Percentiles rank a stretch among this genome's conserved stretches.
Conservation (phyloP, 2,797 vertebrate species). For the Lophius americanus region DNA sequence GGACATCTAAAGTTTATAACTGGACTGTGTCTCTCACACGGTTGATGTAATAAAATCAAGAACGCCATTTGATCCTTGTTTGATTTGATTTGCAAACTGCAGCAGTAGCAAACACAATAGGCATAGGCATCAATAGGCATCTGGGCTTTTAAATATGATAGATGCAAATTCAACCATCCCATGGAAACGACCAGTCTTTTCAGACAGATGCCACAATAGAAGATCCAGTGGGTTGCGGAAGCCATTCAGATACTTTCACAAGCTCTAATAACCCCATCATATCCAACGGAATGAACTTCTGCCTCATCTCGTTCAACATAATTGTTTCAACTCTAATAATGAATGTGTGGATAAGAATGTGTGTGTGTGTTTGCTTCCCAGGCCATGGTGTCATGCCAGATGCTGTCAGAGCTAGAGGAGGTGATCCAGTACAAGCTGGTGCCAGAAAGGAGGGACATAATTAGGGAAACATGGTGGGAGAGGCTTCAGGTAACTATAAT, state of each 20-base stretch:
- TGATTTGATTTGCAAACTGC: slow-evolving; percentile 11
- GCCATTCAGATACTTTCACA: slow-evolving; percentile 6
- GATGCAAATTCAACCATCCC: slow-evolving; percentile 4
- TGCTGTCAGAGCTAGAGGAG: slow-evolving; percentile 98
- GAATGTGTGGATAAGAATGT: slow-evolving; percentile 7
- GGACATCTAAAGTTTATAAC: slow-evolving; percentile 25
- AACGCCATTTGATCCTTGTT: slow-evolving; percentile 2
- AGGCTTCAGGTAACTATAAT: slow-evolving; percentile 89
- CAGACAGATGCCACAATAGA: slow-evolving; percentile 16
- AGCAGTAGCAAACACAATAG: background rate
- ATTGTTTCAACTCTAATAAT: background rate
- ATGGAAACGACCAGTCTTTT: slow-evolving; percentile 1
- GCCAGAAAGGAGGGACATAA: slow-evolving; percentile 97
- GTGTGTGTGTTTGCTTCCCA: slow-evolving; percentile 61
- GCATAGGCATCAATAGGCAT: background rate
- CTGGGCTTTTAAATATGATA: background rate
- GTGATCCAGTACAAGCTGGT: slow-evolving; percentile 99
- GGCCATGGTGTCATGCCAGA: slow-evolving; percentile 99
- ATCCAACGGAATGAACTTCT: background rate
- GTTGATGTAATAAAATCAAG: slow-evolving; percentile 11
- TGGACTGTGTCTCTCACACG: slow-evolving; percentile 11
- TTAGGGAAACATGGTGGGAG: slow-evolving; percentile 99
- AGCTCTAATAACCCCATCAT: slow-evolving; percentile 6
- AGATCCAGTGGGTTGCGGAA: background rate
- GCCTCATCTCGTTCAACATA: background rate